Evolutionary conservation across 2,113 vertebrate genomes (phyloP), one percentile per base, ranked within the genome.

Genomic region (Onychorhynchus coronatus): DNA sequence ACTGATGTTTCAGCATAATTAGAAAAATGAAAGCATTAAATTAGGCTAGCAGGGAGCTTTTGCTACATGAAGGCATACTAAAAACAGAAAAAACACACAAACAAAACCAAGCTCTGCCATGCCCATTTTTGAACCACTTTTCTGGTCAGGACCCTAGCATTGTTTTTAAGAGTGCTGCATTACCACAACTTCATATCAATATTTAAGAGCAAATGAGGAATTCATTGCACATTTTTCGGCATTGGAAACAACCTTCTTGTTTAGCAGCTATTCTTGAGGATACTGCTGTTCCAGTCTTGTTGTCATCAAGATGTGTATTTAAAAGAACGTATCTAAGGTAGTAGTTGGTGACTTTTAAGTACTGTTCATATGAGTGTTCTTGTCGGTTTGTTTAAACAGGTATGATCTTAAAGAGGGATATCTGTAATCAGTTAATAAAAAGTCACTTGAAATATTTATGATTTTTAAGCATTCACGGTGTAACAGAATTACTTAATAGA

Each of bases 1-100:
- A 98, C 97, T 97, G 97, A 98, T 98, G 96, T 98, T 98, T 97
- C 97, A 98, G 97, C 90, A 6, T 97, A 97, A 94, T 65, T 91
- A 97, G 93, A 97, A 93, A 96, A 95, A 92, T 85, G 4, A 85
- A 96, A 94, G 58, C 96, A 83, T 89, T 94, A 95, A 80, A 67
- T 37, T 94, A 97, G 96, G 86, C 59, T 97, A 98, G 97, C 90
- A 95, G 96, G 96, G 93, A 93, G 56, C 66, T 79, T 97, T 85
- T 92, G 46, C 87, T 96, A 78, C 52, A 11, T 91, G n/a, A 95
- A 85, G 59, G 42, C 92, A 73, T 95, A 93, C 88, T 94, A 20
- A 85, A 50, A 77, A 91, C 50, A 52, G 3, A 9, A 59, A 83
- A 49, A 24, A n/a, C 35, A 84, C 46, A 10, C 16, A 55, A 95